Conservation (phyloP, 1,140 invertebrate genomes). For the Drosophila ohnishii region DNA sequence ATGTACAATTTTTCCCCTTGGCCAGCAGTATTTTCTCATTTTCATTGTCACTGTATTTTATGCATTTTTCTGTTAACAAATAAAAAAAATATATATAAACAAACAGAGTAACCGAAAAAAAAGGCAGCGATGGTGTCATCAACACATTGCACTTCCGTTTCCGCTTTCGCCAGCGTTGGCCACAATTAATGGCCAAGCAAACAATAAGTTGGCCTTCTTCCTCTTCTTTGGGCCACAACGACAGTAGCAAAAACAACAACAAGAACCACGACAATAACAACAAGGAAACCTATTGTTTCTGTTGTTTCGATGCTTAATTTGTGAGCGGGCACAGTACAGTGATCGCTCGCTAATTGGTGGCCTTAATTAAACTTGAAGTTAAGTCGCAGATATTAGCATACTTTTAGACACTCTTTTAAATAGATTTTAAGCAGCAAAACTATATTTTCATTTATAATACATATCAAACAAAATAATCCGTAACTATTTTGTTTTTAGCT, state of each 20-base stretch:
- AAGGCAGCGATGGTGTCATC: conserved; percentile 53
- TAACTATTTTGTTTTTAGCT: background rate
- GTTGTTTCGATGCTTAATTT: conserved; percentile 37
- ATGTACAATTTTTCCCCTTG: background rate
- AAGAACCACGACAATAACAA: conserved; percentile 6
- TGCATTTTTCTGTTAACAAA: conserved; percentile 23
- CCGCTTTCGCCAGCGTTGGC: conserved; percentile 41
- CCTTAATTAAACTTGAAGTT: background rate
- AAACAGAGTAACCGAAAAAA: conserved; percentile 19
- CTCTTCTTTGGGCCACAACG: conserved; percentile 14
- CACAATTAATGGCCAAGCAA: conserved; percentile 55
- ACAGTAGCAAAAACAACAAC: conserved; percentile 11
- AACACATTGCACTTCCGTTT: conserved; percentile 75
- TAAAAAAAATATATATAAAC: conserved; percentile 21
- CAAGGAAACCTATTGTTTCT: conserved; percentile 18
- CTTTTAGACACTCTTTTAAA: background rate
- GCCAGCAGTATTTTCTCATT: background rate
- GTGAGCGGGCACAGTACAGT: conserved; percentile 18
- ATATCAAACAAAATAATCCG: background rate
- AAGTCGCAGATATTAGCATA: background rate
- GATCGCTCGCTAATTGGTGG: conserved; percentile 6
- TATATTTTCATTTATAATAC: background rate
- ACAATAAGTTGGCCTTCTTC: conserved; percentile 51
- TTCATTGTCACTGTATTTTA: conserved; percentile 6
- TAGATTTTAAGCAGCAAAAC: background rate